phyloP scores from a whole-genome alignment of 2,113 vertebrate species.

The Saguinus imperator region DNA sequence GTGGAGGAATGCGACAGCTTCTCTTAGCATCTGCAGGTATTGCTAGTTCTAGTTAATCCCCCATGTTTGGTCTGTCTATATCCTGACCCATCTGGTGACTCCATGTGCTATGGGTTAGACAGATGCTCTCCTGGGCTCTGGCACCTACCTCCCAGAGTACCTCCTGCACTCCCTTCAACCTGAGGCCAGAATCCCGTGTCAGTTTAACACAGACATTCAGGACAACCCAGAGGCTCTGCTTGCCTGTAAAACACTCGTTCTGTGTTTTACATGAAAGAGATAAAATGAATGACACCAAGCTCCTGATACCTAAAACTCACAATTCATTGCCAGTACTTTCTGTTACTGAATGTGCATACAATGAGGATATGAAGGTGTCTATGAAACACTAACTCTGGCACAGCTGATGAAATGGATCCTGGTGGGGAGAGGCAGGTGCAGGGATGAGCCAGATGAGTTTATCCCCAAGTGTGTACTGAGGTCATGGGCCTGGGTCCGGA shows the following conservation, averaged over 20 bases:
- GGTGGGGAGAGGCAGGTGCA: background rate
- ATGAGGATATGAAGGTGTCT: background rate
- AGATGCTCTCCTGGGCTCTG: background rate
- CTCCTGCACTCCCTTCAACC: background rate
- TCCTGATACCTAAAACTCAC: background rate
- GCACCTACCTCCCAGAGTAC: background rate
- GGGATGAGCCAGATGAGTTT: background rate
- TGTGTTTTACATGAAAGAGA: no score
- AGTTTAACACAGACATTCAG: background rate
- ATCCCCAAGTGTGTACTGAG: background rate
- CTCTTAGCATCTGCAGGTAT: rapidly evolving
- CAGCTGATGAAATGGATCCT: background rate
- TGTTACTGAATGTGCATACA: no score
- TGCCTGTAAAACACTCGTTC: rapidly evolving
- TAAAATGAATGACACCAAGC: background rate
- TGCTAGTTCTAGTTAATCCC: background rate
- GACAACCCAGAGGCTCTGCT: no score
- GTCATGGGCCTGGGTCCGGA: background rate
- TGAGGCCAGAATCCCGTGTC: rapidly evolving
- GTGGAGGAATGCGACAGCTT: no score
- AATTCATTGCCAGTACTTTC: background rate
- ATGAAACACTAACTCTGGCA: background rate
- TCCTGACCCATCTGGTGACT: background rate
- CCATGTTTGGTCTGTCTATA: background rate
- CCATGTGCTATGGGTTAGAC: rapidly evolving